Percentiles rank a stretch among this genome's conserved stretches.
Conservation (phyloP, 2,888 invertebrate species). For the Ophraella communa region DNA sequence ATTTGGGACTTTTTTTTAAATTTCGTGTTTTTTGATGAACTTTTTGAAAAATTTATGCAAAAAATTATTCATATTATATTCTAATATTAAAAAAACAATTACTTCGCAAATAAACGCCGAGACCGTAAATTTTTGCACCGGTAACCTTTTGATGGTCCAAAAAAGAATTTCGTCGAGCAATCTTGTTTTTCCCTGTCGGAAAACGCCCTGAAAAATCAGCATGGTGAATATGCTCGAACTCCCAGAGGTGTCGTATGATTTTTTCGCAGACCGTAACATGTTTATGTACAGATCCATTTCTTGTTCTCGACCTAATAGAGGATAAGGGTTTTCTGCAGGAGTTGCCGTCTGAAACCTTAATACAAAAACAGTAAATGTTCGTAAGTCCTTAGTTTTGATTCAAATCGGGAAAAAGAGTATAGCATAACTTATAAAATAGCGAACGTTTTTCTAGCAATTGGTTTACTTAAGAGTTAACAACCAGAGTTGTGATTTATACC, state of each 20-base stretch:
- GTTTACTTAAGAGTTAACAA: no score
- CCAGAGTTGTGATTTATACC: no score
- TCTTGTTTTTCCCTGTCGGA: conserved; percentile 68
- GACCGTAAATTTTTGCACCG: conserved; percentile 56
- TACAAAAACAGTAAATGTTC: no score
- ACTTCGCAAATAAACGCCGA: conserved; percentile 55
- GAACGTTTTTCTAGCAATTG: no score
- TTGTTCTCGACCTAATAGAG: conserved; percentile 62
- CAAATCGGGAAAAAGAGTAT: no score
- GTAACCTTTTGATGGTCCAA: conserved; percentile 57
- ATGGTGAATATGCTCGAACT: conserved; percentile 35
- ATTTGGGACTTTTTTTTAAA: no score
- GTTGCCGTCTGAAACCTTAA: neutral
- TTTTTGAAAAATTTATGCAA: no score
- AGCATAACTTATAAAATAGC: no score
- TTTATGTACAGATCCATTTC: conserved; percentile 49
- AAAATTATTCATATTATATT: no score
- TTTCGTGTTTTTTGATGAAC: no score
- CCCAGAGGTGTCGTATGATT: conserved; percentile 8
- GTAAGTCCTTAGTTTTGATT: no score
- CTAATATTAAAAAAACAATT: neutral
- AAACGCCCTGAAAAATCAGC: conserved; percentile 62
- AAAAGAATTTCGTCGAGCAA: conserved; percentile 66
- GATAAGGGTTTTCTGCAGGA: conserved; percentile 32
- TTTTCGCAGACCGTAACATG: conserved; percentile 40